These are phyloP conservation scores for Styela plicata DNA, from an alignment of 23 tunicate genomes.

Conservation along the genomic window DNA sequence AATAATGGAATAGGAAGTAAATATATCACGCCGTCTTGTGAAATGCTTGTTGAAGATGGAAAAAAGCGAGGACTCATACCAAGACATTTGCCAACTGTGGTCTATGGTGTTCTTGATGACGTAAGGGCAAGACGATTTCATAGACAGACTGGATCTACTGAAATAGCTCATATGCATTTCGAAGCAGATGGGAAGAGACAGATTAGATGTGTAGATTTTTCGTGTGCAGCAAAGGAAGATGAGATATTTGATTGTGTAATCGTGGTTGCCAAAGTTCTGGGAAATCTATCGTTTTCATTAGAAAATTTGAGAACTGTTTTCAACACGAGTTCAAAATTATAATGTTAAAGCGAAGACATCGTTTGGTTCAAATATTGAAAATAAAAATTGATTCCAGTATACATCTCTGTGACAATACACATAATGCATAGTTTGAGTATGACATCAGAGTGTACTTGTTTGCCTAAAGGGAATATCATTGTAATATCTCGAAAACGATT, in stretches of 20 bases:
- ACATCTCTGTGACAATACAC: no score
- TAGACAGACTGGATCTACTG: background rate
- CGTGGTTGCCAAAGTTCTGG: background rate
- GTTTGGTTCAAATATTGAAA: no score
- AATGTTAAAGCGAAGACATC: no score
- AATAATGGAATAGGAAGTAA: background rate
- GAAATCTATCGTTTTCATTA: background rate
- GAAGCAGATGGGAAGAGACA: background rate
- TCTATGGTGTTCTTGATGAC: background rate
- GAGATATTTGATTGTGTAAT: background rate
- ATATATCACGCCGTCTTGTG: background rate
- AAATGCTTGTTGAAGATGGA: background rate
- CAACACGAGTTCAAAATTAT: no score
- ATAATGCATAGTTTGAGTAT: no score
- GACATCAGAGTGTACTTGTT: no score
- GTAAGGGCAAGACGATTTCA: background rate
- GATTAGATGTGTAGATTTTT: background rate
- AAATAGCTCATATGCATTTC: background rate
- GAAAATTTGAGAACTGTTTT: background rate
- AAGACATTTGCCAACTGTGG: background rate
- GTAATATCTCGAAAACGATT: no score
- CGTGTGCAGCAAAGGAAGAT: background rate
- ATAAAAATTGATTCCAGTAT: no score
- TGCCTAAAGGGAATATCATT: no score
- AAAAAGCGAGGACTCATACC: background rate